phyloP scores from a whole-genome alignment of 2,888 invertebrate genomes.

The Andrena hattorfiana region DNA sequence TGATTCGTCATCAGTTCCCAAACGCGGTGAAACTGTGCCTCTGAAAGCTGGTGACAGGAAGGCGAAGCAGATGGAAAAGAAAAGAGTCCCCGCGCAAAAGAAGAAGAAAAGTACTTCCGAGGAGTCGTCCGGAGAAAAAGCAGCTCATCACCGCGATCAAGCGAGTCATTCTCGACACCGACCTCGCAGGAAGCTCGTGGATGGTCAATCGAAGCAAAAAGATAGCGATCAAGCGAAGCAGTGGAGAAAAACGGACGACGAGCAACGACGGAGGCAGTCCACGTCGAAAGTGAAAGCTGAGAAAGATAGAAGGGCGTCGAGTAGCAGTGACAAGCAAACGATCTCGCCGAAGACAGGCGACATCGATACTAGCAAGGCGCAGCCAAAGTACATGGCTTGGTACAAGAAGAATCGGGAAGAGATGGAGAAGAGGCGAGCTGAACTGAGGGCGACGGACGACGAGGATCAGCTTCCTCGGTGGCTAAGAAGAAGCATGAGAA shows the following conservation, averaged over 20 bases:
- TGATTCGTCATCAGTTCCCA: neutral
- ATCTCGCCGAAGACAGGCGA: constrained; percentile 49
- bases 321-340: constrained; percentile 40
- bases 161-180: constrained; percentile 28
- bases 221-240: constrained; percentile 12
- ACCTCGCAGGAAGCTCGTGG: constrained; percentile 16
- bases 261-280: constrained; percentile 28
- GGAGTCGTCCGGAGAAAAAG: constrained; percentile 49
- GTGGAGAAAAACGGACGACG: constrained; percentile 25
- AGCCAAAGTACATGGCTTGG: constrained; percentile 83
- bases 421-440: constrained; percentile 78
- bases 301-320: constrained; percentile 48
- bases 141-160: neutral
- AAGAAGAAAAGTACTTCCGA: constrained; percentile 48
- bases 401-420: constrained; percentile 82
- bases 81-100: neutral
- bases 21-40: neutral
- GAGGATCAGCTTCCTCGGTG: constrained; percentile 75
- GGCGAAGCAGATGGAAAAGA: constrained; percentile 28
- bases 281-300: constrained; percentile 35
- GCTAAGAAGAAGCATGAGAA: constrained; percentile 70
- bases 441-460: constrained; percentile 68
- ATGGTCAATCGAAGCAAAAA: constrained; percentile 21
- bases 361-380: constrained; percentile 72
- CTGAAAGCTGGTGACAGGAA: constrained; percentile 10